Conservation (phyloP, 2,888 invertebrate species). For the Chorisops tibialis region DNA sequence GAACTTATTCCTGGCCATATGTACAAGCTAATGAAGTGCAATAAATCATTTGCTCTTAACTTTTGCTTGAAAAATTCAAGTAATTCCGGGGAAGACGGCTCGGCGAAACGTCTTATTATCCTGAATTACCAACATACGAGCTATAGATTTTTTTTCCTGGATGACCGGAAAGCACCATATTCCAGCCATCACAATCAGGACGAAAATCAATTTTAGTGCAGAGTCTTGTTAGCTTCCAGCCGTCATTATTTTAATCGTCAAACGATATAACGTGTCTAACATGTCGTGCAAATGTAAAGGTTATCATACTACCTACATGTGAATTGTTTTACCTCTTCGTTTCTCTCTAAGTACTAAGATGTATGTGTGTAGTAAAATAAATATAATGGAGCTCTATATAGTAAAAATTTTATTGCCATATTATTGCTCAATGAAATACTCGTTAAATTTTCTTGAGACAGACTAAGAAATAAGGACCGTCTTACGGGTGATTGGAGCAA, state of each 20-base stretch:
- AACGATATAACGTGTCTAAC: neutral
- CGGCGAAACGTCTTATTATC: no score
- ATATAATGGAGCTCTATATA: slow-evolving; percentile 30
- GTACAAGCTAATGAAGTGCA: neutral
- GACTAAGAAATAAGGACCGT: slow-evolving; percentile 5
- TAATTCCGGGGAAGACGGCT: no score
- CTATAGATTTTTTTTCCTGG: no score
- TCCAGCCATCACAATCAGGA: no score
- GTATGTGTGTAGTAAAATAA: slow-evolving; percentile 31
- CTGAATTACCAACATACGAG: no score
- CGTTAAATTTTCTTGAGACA: slow-evolving; percentile 34
- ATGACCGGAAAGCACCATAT: no score
- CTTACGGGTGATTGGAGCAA: slow-evolving; percentile 8
- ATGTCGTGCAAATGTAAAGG: neutral
- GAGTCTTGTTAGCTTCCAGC: no score
- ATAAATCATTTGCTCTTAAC: neutral
- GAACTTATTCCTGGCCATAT: no score
- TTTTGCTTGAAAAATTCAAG: no score
- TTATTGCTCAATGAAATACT: slow-evolving; percentile 37
- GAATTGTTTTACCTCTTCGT: neutral
- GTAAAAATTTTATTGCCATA: slow-evolving; percentile 35
- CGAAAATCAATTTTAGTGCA: no score
- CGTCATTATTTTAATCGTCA: no score
- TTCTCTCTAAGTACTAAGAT: slow-evolving; percentile 1
- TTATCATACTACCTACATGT: neutral